phyloP scores from a whole-genome alignment of 2,113 vertebrate species.

The Argyrosomus japonicus region DNA sequence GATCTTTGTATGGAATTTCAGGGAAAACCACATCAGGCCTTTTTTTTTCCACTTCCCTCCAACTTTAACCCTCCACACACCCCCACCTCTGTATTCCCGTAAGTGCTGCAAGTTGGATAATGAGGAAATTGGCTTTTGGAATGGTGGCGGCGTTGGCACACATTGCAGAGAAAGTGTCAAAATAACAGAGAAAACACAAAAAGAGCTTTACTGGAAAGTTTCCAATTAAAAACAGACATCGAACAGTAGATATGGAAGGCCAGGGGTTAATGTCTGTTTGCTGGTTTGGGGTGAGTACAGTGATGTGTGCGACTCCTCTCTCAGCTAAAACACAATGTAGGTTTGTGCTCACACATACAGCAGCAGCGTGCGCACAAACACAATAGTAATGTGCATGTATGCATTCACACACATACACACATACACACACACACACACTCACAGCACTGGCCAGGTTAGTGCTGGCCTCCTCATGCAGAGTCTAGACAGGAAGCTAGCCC shows the following conservation, averaged over 20 bases:
- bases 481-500: slow-evolving; percentile 84
- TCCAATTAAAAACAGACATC: slow-evolving; percentile 59
- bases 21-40: slow-evolving; percentile 56
- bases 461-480: slow-evolving; percentile 78
- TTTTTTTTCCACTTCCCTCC: slow-evolving; percentile 60
- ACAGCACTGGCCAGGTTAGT: slow-evolving; percentile 65
- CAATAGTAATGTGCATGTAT: slow-evolving; percentile 24
- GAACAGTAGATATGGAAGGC: slow-evolving; percentile 38
- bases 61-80: slow-evolving; percentile 54
- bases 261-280: slow-evolving; percentile 48
- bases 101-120: slow-evolving; percentile 63
- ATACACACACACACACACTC: slow-evolving; percentile 17
- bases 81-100: slow-evolving; percentile 69
- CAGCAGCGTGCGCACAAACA: slow-evolving; percentile 12
- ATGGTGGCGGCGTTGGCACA: slow-evolving; percentile 33
- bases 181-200: slow-evolving; percentile 49
- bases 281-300: slow-evolving; percentile 40
- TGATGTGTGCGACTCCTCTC: slow-evolving; percentile 21
- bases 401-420: slow-evolving; percentile 14
- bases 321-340: slow-evolving; percentile 18
- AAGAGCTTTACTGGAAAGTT: slow-evolving; percentile 43
- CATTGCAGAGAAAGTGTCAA: slow-evolving; percentile 56
- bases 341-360: slow-evolving; percentile 28
- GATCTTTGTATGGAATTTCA: slow-evolving; percentile 52
- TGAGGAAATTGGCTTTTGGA: slow-evolving; percentile 68